These are phyloP conservation scores for Lagorchestes hirsutus DNA, from an alignment of 2,797 vertebrate genomes.

Conservation along the genomic window DNA sequence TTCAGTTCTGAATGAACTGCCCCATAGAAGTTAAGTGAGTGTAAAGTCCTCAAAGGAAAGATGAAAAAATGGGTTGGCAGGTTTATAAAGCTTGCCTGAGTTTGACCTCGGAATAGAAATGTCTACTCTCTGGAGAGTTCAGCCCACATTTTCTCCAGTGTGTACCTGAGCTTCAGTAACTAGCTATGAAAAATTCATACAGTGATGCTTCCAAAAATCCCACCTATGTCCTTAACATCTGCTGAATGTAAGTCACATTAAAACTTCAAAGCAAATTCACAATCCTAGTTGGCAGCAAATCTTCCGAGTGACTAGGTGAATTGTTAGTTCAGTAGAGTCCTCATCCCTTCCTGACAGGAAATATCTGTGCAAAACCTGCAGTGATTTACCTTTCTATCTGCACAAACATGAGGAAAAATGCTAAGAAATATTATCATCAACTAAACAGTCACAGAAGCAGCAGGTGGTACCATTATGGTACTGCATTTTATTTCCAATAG, in stretches of 20 bases:
- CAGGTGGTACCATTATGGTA: fast-evolving
- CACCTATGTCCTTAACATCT: conserved; percentile 76
- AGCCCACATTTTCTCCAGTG: conserved; percentile 26
- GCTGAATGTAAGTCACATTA: conserved; percentile 64
- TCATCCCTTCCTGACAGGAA: conserved; percentile 53
- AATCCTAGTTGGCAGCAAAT: background rate
- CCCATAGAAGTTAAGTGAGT: conserved; percentile 51
- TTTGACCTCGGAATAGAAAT: conserved; percentile 71
- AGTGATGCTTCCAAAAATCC: conserved; percentile 58
- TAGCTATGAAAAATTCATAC: conserved; percentile 81
- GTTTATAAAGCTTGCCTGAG: conserved; percentile 60
- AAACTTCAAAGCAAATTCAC: conserved; percentile 60
- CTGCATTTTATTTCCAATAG: background rate
- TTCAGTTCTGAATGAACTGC: conserved; percentile 58
- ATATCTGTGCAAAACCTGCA: background rate
- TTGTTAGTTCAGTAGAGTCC: conserved; percentile 33
- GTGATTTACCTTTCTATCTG: conserved; percentile 33
- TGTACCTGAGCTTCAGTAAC: conserved; percentile 69
- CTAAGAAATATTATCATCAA: background rate
- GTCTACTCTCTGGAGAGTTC: conserved; percentile 53
- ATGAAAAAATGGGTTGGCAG: conserved; percentile 69
- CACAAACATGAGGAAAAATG: conserved; percentile 16
- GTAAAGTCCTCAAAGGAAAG: conserved; percentile 62
- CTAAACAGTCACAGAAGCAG: background rate
- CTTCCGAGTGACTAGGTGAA: conserved; percentile 58